A percentile compares a stretch with the other conserved stretches of the same genome.
Evolutionary conservation across 1,140 invertebrate genomes (phyloP).

Genomic region (Eupristina koningsbergeri): DNA sequence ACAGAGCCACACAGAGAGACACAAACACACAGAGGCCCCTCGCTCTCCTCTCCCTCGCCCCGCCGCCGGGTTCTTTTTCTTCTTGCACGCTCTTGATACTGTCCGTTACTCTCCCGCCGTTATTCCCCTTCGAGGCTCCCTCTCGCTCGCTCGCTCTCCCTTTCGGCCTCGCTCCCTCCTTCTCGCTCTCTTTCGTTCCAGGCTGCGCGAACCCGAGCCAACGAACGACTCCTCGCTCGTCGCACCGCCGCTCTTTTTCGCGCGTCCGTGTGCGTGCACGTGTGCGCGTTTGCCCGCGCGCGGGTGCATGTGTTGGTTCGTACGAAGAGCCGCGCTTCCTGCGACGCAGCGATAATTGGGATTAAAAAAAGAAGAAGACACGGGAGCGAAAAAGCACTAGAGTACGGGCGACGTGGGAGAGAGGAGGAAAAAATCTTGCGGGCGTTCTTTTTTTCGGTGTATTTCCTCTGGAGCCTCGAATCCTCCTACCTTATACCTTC

Average conservation of each 20-base stretch:
- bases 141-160: slow-evolving; percentile 2
- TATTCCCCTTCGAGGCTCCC: slow-evolving; percentile 27
- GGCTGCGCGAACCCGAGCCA: slow-evolving; percentile 19
- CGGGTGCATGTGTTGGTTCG: slow-evolving; percentile 6
- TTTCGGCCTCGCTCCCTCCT: not conserved
- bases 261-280: not conserved
- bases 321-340: slow-evolving; percentile 37
- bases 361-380: slow-evolving; percentile 48
- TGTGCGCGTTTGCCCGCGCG: not conserved
- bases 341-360: slow-evolving; percentile 50
- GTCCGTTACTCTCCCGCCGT: slow-evolving; percentile 47
- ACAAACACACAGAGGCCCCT: too few species aligned
- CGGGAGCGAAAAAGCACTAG: slow-evolving; percentile 1
- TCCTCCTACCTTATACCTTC: too few species aligned
- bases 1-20: too few species aligned
- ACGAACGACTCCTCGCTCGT: slow-evolving; percentile 7
- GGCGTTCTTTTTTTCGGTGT: not conserved
- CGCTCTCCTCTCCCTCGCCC: not conserved
- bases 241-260: not conserved
- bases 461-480: not conserved
- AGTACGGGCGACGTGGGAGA: slow-evolving; percentile 20
- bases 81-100: slow-evolving; percentile 41
- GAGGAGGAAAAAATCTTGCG: slow-evolving; percentile 8
- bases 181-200: not conserved
- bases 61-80: slow-evolving; percentile 21